Evolutionary conservation across 2,888 invertebrate genomes (phyloP).

Genomic region (Eristalinus aeneus): DNA sequence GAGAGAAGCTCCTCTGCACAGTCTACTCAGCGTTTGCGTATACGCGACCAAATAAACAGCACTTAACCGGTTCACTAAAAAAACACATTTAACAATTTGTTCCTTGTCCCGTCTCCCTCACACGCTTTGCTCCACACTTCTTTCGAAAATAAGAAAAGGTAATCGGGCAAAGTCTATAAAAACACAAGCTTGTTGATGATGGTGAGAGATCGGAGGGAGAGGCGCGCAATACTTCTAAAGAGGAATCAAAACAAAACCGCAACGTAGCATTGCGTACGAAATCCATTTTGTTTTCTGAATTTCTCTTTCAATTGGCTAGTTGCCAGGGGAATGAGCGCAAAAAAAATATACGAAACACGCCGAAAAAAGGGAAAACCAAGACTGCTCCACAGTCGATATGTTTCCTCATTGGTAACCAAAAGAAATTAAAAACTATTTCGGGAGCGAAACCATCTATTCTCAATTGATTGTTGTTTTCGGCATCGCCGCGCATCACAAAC

Average conservation of each 20-base stretch:
- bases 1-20: background rate
- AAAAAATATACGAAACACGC: no score
- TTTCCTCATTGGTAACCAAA: slow-evolving; percentile 9
- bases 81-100: background rate
- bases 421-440: background rate
- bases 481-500: background rate
- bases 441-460: background rate
- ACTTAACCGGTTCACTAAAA: background rate
- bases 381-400: background rate
- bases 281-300: slow-evolving; percentile 17
- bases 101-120: background rate
- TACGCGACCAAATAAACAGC: background rate
- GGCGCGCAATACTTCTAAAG: background rate
- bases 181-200: background rate
- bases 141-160: background rate
- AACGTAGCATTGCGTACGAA: background rate
- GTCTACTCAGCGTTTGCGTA: background rate
- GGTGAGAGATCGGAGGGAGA: background rate
- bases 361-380: slow-evolving; percentile 1
- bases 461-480: background rate
- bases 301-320: slow-evolving; percentile 38
- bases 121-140: background rate
- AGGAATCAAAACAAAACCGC: slow-evolving; percentile 23
- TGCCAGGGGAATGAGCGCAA: slow-evolving; percentile 1
- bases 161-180: background rate